Percentiles rank a stretch among this genome's conserved stretches.
Conservation (phyloP, 1,140 invertebrate genomes). For the Drosophila chauvacae region DNA sequence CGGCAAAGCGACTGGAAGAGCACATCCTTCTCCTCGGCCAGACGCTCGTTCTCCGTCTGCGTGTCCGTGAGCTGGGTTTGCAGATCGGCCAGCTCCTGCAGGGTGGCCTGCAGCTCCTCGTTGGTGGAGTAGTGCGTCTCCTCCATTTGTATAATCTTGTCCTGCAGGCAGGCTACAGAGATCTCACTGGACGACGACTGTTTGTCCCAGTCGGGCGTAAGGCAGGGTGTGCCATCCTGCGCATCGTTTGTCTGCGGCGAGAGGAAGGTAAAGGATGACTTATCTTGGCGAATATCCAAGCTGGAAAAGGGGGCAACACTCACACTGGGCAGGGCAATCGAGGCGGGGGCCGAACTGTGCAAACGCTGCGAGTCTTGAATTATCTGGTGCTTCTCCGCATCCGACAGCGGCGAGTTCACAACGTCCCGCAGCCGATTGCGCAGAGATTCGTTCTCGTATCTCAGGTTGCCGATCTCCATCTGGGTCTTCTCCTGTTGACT, state of each 20-base stretch:
- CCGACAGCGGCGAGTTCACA: slow-evolving; percentile 91
- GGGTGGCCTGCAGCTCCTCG: slow-evolving; percentile 96
- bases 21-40: slow-evolving; percentile 94
- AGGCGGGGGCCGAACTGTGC: slow-evolving; percentile 88
- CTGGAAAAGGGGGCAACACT: slow-evolving; percentile 37
- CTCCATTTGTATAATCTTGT: slow-evolving; percentile 93
- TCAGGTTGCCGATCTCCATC: slow-evolving; percentile 88
- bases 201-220: slow-evolving; percentile 94
- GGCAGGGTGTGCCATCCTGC: slow-evolving; percentile 86
- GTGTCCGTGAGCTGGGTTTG: slow-evolving; percentile 93
- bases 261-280: not conserved
- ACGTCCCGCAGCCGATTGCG: slow-evolving; percentile 90
- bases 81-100: slow-evolving; percentile 95
- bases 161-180: slow-evolving; percentile 96
- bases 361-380: slow-evolving; percentile 89
- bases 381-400: slow-evolving; percentile 92
- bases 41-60: slow-evolving; percentile 93
- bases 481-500: slow-evolving; percentile 86
- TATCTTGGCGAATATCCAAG: too few relatives aligned
- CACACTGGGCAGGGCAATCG: slow-evolving; percentile 87
- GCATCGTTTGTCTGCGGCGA: slow-evolving; percentile 52
- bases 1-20: slow-evolving; percentile 95
- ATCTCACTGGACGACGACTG: slow-evolving; percentile 94
- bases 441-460: slow-evolving; percentile 90
- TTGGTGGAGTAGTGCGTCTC: slow-evolving; percentile 91